Conservation (phyloP, 2,113 vertebrate species). For the Rana temporaria region DNA sequence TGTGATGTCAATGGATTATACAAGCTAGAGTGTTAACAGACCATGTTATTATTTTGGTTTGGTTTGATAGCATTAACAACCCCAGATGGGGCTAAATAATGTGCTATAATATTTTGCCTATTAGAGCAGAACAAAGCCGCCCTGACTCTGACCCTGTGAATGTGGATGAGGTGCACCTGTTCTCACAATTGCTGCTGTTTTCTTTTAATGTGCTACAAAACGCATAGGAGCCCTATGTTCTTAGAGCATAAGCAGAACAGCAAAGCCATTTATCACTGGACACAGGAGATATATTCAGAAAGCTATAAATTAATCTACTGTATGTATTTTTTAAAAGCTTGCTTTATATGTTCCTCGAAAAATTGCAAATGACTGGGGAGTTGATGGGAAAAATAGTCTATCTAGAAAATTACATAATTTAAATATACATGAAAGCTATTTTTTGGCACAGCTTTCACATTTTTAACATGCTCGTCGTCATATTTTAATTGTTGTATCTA, state of each 20-base stretch:
- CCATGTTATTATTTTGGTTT: background rate
- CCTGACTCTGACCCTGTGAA: background rate
- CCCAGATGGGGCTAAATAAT: background rate
- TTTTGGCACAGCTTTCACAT: background rate
- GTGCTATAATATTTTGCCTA: constrained; percentile 3
- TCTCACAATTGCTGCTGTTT: background rate
- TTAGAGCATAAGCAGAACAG: background rate
- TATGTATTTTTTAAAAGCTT: too few species aligned
- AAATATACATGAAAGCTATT: background rate
- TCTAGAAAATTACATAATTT: too few species aligned
- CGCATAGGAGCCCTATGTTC: background rate
- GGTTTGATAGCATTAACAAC: background rate
- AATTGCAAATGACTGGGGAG: too few species aligned
- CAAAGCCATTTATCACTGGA: background rate
- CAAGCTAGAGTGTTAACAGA: too few species aligned
- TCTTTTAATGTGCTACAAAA: background rate
- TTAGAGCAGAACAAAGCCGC: constrained; percentile 19
- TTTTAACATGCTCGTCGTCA: background rate
- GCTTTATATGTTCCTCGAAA: too few species aligned
- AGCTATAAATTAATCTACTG: too few species aligned
- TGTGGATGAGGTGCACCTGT: constrained; percentile 14
- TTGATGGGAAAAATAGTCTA: too few species aligned
- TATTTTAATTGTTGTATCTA: background rate
- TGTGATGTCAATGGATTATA: background rate
- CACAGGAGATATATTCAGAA: too few species aligned